Evolutionary conservation across 2,113 vertebrate species (phyloP).

Genomic region (Macquaria australasica): DNA sequence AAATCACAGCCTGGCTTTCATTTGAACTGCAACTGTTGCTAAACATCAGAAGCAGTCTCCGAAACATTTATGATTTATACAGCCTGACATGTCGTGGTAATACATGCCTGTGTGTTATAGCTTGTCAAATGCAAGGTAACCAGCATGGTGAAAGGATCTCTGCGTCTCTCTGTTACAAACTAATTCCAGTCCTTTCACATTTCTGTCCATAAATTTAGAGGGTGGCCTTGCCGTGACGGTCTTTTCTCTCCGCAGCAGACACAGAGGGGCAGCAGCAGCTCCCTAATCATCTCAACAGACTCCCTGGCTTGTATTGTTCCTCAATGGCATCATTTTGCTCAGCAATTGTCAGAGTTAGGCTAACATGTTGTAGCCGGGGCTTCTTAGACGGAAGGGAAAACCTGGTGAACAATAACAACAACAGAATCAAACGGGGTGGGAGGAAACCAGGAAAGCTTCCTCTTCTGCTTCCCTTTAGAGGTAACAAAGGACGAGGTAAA

Average conservation of each 20-base stretch:
- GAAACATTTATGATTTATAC: neutral
- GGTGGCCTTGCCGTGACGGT: constrained; percentile 21
- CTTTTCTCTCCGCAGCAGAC: constrained; percentile 38
- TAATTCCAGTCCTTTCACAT: constrained; percentile 6
- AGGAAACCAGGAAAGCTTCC: constrained; percentile 29
- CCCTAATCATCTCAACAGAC: constrained; percentile 53
- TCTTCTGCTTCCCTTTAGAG: neutral
- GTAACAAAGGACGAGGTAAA: neutral
- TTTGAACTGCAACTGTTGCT: neutral
- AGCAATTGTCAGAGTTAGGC: constrained; percentile 46
- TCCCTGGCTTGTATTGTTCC: constrained; percentile 58
- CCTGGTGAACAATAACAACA: constrained; percentile 29
- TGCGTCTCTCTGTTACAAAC: constrained; percentile 9
- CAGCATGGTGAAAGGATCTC: neutral
- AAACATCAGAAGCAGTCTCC: neutral
- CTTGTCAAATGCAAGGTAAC: neutral
- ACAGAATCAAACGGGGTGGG: constrained; percentile 20
- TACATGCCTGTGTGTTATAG: neutral
- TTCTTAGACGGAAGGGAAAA: constrained; percentile 24
- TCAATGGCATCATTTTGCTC: constrained; percentile 52
- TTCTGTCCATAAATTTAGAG: neutral
- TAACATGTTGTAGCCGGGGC: constrained; percentile 3
- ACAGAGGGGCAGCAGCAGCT: constrained; percentile 64
- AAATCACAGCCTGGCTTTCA: neutral
- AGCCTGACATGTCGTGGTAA: neutral